phyloP scores from a whole-genome alignment of 2,113 vertebrate genomes.

The Galeopterus variegatus region DNA sequence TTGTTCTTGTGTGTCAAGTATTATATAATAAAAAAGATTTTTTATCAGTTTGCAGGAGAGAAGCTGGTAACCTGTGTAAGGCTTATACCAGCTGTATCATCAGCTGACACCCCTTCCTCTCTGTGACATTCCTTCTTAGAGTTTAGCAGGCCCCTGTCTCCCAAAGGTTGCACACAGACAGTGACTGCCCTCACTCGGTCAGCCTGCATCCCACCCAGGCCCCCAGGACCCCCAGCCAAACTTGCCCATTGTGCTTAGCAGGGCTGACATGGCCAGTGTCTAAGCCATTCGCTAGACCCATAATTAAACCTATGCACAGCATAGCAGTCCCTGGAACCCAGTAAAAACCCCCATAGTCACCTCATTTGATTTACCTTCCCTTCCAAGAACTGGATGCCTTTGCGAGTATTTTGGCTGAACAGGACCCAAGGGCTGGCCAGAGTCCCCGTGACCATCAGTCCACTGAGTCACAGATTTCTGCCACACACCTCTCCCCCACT shows the following conservation, averaged over 20 bases:
- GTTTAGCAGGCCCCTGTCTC: background rate
- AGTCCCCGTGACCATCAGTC: background rate
- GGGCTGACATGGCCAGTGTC: background rate
- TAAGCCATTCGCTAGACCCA: background rate
- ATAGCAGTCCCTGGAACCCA: conserved; percentile 22
- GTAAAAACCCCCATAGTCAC: background rate
- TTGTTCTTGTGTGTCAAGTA: background rate
- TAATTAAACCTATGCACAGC: conserved; percentile 4
- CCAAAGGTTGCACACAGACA: background rate
- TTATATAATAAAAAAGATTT: background rate
- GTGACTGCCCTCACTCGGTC: background rate
- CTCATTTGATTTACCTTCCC: background rate
- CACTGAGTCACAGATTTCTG: background rate
- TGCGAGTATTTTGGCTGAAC: background rate
- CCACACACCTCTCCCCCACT: background rate
- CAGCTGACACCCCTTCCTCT: background rate
- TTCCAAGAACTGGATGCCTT: background rate
- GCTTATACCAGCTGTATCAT: background rate
- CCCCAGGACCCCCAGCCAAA: background rate
- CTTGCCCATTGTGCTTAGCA: background rate
- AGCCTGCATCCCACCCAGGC: background rate
- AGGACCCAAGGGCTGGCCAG: conserved; percentile 13
- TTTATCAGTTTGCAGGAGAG: background rate
- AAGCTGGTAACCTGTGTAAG: background rate
- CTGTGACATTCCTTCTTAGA: background rate